A percentile compares a stretch with the other conserved stretches of the same genome.
Conservation (phyloP, 2,113 vertebrate genomes). For the Platycercus adscitus region DNA sequence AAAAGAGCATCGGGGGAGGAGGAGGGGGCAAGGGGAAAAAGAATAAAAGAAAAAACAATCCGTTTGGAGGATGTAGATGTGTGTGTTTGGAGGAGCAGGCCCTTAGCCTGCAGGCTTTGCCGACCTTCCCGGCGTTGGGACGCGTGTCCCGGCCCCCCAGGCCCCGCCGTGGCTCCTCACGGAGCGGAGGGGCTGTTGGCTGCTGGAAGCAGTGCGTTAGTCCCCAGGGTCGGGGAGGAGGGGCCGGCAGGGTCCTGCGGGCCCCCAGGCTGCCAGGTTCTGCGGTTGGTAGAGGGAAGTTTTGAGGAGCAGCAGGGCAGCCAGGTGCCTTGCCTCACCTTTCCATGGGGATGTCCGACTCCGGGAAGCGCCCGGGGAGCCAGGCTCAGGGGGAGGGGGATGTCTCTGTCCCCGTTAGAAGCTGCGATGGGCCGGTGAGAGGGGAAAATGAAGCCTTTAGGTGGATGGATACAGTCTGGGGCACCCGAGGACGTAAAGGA, state of each 20-base stretch:
- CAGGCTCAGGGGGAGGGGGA: not conserved
- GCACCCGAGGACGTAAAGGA: not conserved
- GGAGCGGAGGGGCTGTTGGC: not conserved
- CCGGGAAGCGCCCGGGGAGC: not conserved
- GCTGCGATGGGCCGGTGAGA: not conserved
- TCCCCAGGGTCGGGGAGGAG: not conserved
- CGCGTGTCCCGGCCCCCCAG: not conserved
- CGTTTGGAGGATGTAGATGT: not conserved
- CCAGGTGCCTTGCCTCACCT: not conserved
- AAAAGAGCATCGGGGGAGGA: constrained; percentile 13
- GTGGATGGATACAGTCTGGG: constrained; percentile 17
- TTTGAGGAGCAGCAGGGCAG: not conserved
- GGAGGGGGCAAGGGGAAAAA: not conserved
- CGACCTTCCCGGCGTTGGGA: not conserved
- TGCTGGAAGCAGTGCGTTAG: not conserved
- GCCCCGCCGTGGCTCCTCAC: not conserved
- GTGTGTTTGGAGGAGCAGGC: not conserved
- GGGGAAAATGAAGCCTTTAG: not conserved
- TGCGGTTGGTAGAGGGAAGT: not conserved
- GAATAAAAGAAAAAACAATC: not conserved
- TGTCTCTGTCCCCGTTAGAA: not conserved
- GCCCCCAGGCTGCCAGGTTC: not conserved
- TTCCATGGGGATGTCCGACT: not conserved
- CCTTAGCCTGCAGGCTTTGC: not conserved
- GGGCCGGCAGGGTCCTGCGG: not conserved